Base-by-base conservation (phyloP, 2,797 vertebrate genomes). In the Pelochelys cantorii region DNA sequence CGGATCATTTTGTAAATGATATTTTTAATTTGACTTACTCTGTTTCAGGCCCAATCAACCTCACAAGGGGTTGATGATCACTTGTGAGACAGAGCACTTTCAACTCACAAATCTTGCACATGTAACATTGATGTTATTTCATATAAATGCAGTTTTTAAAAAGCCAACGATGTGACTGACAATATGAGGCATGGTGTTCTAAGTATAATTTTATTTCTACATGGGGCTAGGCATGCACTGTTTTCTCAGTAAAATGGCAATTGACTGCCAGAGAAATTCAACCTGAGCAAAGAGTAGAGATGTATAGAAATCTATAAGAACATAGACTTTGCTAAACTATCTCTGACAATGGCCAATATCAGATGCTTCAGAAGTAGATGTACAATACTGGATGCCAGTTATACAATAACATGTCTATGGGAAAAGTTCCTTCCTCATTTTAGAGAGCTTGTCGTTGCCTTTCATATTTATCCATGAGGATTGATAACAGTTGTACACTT, bases 221-320 rank as follows among this genome's bases (percentile, higher is more conserved):
- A 23, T 37, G 11, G 3, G 20, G 10, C 10, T 71, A 71, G n/a
- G 20, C 68, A 71, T 71, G 18, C 68, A 71, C 11, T 55, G 1
- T n/a, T 86, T 93, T 87, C 52, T 87, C 20, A 79, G 22, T 85
- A 92, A 81, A 84, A 84, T 86, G 74, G 7, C 11, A 84, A 78
- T 29, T 55, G 0, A 52, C 13, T 77, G 74, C 74, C 8, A 29
- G 6, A 3, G 42, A 77, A 52, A 29, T 90, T 75, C 8, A 78
- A 78, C 56, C 2, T 18, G 54, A 86, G 9, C 20, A 34, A 0
- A 9, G 11, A 1, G 3, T 12, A 20, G 37, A 55, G 2, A 5
- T 65, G 8, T 11, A 5, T 2, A 11, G 74, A n/a, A 10, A 71
- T 5, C 14, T 0, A 18, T 2, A 52, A 7, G 29, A 29, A 52